phyloP scores from a whole-genome alignment of 2,888 invertebrate species.

The Ormyrus pomaceus region DNA sequence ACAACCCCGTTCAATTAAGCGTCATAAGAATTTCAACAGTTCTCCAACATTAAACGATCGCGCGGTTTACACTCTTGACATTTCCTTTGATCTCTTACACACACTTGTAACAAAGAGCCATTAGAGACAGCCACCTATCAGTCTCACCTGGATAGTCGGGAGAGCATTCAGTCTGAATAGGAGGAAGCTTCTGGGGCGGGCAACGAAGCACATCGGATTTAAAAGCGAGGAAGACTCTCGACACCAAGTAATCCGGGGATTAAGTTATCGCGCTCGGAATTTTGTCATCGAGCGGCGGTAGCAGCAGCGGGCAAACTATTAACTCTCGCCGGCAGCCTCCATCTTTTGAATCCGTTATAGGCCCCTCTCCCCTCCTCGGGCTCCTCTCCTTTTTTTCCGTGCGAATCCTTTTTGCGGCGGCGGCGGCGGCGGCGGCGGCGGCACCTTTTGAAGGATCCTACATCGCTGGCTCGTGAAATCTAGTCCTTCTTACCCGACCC shows the following conservation, averaged over 20 bases:
- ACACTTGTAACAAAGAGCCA: slow-evolving; percentile 5
- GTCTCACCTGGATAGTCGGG: slow-evolving; percentile 39
- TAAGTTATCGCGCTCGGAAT: slow-evolving; percentile 70
- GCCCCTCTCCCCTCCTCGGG: neutral
- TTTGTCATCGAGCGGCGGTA: slow-evolving; percentile 67
- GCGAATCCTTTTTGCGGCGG: slow-evolving; percentile 68
- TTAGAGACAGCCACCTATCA: slow-evolving; percentile 11
- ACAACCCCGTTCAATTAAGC: neutral
- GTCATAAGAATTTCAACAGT: neutral
- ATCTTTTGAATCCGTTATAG: slow-evolving; percentile 44
- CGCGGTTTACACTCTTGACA: slow-evolving; percentile 39
- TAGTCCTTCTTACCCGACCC: slow-evolving; percentile 71
- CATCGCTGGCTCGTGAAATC: slow-evolving; percentile 75
- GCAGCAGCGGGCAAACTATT: too few relatives aligned
- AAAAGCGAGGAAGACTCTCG: slow-evolving; percentile 29
- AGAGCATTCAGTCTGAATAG: neutral
- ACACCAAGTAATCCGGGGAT: slow-evolving; percentile 63
- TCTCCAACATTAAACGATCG: neutral
- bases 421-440: slow-evolving; percentile 65
- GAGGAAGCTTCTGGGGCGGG: slow-evolving; percentile 1
- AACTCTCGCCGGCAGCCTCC: slow-evolving; percentile 43
- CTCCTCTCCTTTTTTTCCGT: slow-evolving; percentile 53
- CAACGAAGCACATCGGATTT: slow-evolving; percentile 44
- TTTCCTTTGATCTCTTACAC: slow-evolving; percentile 1
- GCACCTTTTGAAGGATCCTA: slow-evolving; percentile 73